phyloP scores from a whole-genome alignment of 2,888 invertebrate genomes.

The Lymantria monacha region DNA sequence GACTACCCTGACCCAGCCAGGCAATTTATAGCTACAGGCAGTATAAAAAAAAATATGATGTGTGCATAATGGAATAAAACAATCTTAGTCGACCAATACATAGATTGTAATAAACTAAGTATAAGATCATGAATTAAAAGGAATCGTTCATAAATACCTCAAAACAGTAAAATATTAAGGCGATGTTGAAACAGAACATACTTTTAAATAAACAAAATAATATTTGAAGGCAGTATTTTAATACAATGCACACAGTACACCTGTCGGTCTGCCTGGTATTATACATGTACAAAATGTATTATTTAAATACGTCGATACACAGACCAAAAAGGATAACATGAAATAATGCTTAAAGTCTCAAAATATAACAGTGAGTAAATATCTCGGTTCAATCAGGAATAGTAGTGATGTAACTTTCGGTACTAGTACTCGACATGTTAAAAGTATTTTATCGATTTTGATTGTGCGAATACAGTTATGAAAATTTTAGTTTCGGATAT shows the following conservation, averaged over 20 bases:
- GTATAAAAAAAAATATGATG: too few species aligned
- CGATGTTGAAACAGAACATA: conserved; percentile 6
- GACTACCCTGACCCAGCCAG: too few species aligned
- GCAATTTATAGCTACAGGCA: too few species aligned
- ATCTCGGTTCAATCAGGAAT: conserved; percentile 28
- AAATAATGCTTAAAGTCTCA: conserved; percentile 25
- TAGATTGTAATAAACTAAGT: too few species aligned
- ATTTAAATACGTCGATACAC: conserved; percentile 31
- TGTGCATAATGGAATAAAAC: too few species aligned
- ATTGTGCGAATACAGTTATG: too few species aligned
- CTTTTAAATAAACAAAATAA: conserved; percentile 13
- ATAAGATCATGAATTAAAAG: neutral
- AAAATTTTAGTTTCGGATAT: too few species aligned
- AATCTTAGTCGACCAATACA: too few species aligned
- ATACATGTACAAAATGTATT: conserved; percentile 32
- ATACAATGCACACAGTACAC: conserved; percentile 26
- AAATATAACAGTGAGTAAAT: conserved; percentile 13
- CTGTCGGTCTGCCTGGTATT: conserved; percentile 31
- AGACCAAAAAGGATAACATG: conserved; percentile 27
- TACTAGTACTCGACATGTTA: too few species aligned
- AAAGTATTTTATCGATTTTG: too few species aligned
- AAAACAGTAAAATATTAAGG: conserved; percentile 7
- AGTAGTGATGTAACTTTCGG: too few species aligned
- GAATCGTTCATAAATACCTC: conserved; percentile 7
- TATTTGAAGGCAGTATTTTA: conserved; percentile 30